Percentiles rank a stretch among this genome's conserved stretches.
Conservation (phyloP, 1,140 invertebrate genomes). For the Neelides sp. region DNA sequence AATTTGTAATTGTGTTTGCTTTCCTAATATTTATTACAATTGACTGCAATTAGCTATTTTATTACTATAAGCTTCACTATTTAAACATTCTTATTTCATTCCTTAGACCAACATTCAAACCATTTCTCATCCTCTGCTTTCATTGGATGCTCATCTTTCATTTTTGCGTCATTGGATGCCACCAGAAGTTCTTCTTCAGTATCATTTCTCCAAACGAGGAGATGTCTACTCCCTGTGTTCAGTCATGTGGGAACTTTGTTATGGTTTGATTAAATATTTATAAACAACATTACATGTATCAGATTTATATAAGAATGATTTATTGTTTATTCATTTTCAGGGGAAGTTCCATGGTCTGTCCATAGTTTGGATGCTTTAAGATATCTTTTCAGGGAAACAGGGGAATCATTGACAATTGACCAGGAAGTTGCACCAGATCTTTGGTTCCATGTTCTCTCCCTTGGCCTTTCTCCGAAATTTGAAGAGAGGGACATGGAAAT, state of each 20-base stretch:
- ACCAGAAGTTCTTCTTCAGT: constrained; percentile 37
- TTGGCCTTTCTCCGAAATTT: constrained; percentile 30
- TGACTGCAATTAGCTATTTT: neutral
- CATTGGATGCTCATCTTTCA: constrained; percentile 24
- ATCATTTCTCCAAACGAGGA: constrained; percentile 32
- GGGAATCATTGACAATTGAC: constrained; percentile 24
- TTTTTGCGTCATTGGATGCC: constrained; percentile 36
- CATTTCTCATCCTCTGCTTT: constrained; percentile 8
- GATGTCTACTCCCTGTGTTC: constrained; percentile 39
- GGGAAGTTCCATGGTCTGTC: constrained; percentile 31
- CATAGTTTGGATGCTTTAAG: neutral
- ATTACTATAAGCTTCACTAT: neutral
- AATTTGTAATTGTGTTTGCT: neutral
- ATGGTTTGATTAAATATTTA: constrained; percentile 31
- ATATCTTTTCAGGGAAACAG: constrained; percentile 16
- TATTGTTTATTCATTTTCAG: no score
- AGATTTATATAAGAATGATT: no score
- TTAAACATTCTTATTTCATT: no score
- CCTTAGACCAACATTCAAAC: no score
- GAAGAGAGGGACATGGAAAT: constrained; percentile 32
- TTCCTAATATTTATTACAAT: neutral
- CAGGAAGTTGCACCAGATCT: constrained; percentile 19
- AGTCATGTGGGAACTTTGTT: constrained; percentile 39
- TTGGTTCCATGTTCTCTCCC: constrained; percentile 28
- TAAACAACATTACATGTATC: constrained; percentile 19